phyloP scores from a whole-genome alignment of 2,888 invertebrate genomes.

The Entomobrya proxima region DNA sequence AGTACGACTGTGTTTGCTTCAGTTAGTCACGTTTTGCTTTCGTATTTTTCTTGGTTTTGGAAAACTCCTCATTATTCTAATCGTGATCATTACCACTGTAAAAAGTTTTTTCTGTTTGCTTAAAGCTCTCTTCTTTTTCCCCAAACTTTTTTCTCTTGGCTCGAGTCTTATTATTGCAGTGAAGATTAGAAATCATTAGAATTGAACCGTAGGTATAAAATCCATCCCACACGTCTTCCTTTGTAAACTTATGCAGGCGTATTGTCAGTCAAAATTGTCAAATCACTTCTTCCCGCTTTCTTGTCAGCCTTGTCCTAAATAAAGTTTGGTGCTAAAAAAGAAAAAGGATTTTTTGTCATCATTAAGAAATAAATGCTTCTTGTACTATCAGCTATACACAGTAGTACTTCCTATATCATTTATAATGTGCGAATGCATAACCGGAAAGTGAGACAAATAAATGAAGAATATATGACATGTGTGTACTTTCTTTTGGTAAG shows the following conservation, averaged over 20 bases:
- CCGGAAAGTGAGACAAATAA: neutral
- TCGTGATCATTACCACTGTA: slow-evolving; percentile 40
- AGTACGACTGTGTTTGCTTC: neutral
- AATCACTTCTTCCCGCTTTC: neutral
- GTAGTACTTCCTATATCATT: neutral
- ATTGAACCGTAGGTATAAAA: neutral
- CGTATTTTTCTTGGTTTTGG: neutral
- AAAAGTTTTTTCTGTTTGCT: slow-evolving; percentile 26
- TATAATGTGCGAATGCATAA: neutral
- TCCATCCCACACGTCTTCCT: neutral
- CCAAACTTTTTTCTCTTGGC: neutral
- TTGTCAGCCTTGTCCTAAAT: neutral
- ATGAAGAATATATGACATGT: neutral
- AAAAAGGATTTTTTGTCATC: neutral
- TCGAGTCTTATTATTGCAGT: neutral
- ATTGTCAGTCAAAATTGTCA: neutral
- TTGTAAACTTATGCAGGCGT: neutral
- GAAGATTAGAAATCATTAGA: neutral
- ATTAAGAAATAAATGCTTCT: neutral
- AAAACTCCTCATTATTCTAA: slow-evolving; percentile 46
- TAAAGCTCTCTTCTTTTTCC: slow-evolving; percentile 9
- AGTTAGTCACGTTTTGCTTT: neutral
- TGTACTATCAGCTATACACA: neutral
- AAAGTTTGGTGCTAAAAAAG: neutral
- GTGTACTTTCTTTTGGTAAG: too few species aligned